A percentile compares a stretch with the other conserved stretches of the same genome.
phyloP scores from a whole-genome alignment of 2,797 vertebrate species.

The Pipistrellus pipistrellus region DNA sequence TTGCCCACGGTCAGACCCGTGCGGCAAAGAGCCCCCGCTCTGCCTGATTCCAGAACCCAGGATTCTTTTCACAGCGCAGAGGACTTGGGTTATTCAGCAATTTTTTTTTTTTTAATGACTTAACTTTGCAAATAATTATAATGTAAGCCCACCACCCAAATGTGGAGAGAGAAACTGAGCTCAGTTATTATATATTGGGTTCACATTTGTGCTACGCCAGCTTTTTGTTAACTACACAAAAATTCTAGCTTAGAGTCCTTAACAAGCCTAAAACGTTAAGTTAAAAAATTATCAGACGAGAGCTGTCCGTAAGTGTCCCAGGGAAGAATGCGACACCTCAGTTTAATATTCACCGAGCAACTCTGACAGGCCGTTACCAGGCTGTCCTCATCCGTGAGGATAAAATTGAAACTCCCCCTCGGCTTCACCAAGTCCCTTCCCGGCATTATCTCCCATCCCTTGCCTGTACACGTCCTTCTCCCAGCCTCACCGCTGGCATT shows the following conservation, averaged over 20 bases:
- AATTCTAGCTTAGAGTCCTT: neutral
- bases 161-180: neutral
- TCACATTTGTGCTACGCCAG: neutral
- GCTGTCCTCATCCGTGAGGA: neutral
- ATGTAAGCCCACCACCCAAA: neutral
- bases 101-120: neutral
- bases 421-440: neutral
- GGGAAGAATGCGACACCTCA: neutral
- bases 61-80: neutral
- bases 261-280: neutral
- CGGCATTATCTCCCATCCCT: neutral
- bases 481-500: neutral
- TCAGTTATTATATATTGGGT: neutral
- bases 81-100: neutral
- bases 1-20: neutral
- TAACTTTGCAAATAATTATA: slow-evolving; percentile 31
- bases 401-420: neutral
- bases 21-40: neutral
- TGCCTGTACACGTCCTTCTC: neutral
- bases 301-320: neutral
- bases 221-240: slow-evolving; percentile 2
- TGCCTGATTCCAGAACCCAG: neutral
- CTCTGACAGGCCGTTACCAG: neutral
- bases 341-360: neutral
- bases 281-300: neutral